phyloP scores from a whole-genome alignment of 2,113 vertebrate species.

The Megaceryle torquata region DNA sequence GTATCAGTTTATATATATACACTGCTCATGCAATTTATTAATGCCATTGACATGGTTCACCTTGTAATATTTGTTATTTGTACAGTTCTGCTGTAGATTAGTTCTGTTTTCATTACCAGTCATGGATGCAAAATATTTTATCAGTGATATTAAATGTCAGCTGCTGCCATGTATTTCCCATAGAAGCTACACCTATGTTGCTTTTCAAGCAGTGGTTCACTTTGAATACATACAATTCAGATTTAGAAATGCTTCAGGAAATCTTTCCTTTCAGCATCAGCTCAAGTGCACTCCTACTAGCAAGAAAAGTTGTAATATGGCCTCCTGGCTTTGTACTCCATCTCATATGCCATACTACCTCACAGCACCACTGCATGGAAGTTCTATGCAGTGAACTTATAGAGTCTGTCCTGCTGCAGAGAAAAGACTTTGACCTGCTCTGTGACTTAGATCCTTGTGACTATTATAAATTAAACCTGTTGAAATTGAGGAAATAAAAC shows the following conservation, averaged over 20 bases:
- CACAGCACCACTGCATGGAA: neutral
- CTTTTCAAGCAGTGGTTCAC: neutral
- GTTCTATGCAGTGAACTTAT: neutral
- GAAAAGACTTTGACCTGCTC: neutral
- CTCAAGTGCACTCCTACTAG: neutral
- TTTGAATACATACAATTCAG: neutral
- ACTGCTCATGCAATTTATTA: neutral
- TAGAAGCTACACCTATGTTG: neutral
- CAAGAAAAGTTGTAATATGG: neutral
- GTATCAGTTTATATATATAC: no score
- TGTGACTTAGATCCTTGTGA: neutral
- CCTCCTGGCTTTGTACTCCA: neutral
- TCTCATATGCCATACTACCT: neutral
- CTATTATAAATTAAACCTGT: neutral
- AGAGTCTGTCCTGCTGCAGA: neutral
- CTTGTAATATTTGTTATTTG: neutral
- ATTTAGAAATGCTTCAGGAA: neutral
- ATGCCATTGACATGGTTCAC: neutral
- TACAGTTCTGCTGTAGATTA: neutral
- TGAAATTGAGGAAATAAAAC: neutral
- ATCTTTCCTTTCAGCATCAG: neutral
- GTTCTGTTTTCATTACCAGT: constrained; percentile 3
- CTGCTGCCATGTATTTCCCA: neutral
- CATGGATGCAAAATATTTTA: neutral
- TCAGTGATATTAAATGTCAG: neutral